Evolutionary conservation across 2,113 vertebrate species (phyloP), one percentile per base, ranked within the genome.

Genomic region (Dascyllus trimaculatus): DNA sequence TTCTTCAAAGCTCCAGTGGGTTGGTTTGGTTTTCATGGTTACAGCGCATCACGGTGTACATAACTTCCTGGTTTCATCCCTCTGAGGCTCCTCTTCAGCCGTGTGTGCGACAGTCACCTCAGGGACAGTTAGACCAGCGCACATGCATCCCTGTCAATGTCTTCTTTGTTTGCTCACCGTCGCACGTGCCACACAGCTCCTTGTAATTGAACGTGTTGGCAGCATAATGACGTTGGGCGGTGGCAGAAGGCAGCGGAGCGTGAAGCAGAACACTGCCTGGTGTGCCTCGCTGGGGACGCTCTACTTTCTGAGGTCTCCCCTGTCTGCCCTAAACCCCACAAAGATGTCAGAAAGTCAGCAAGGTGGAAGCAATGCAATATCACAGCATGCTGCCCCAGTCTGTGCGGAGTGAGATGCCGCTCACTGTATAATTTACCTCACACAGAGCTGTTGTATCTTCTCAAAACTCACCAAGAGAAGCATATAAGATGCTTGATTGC

Each of bases 351-450:
- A 72, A 74, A 89, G 88, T 70, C 91, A 86, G 88, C 81, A 82
- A 90, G 83, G 91, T 90, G 91, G 92, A 93, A 94, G 89, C 83
- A 71, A 88, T 88, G 87, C 64, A 72, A 85, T 85, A 89, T 81
- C 85, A 83, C 88, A 89, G 88, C 79, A 82, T 56, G 8, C 40
- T 81, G 86, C 79, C 67, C 67, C 71, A 82, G 88, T 71, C 83
- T 74, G 80, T 29, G 62, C 19, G 3, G 82, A 88, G 84, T 79
- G 81, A 87, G 76, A 89, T 83, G 89, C 84, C 88, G 67, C 71
- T 88, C 82, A 60, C 74, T 88, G 77, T 90, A 90, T 93, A 91
- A 91, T 90, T 92, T 84, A 92, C 73, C 83, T 85, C 81, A 62
- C 71, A 60, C 65, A 60, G 72, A 59, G 72, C 76, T 70, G 81